Conservation (phyloP, 2,113 vertebrate species). For the Sylvilagus bachmani region DNA sequence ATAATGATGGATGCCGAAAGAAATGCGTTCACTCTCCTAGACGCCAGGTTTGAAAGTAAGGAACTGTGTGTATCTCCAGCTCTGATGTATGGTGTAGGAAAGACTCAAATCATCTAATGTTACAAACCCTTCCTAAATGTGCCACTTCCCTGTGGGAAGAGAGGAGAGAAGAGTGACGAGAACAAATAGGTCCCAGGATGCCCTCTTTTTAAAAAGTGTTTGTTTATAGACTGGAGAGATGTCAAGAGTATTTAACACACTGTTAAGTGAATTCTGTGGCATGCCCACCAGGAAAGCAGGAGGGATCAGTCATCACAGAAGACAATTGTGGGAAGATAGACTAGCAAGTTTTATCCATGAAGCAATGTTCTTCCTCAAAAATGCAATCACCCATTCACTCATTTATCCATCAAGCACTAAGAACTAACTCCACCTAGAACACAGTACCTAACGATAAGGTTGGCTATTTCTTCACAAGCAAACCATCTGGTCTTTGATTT, state of each 20-base stretch:
- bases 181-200: background rate
- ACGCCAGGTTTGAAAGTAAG: fast-evolving
- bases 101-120: background rate
- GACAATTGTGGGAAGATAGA: background rate
- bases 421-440: background rate
- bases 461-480: background rate
- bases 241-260: background rate
- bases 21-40: background rate
- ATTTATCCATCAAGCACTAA: background rate
- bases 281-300: background rate
- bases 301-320: background rate
- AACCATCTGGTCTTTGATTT: background rate
- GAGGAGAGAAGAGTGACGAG: background rate
- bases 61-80: background rate
- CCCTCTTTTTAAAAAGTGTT: background rate
- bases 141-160: slow-evolving; percentile 29
- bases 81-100: background rate
- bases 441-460: background rate
- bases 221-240: slow-evolving; percentile 35
- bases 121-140: slow-evolving; percentile 30
- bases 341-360: background rate
- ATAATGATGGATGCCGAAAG: background rate
- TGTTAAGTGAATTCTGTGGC: background rate
- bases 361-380: slow-evolving; percentile 17
- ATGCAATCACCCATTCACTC: background rate